Conservation (phyloP, 2,113 vertebrate species). For the Ahaetulla prasina region DNA sequence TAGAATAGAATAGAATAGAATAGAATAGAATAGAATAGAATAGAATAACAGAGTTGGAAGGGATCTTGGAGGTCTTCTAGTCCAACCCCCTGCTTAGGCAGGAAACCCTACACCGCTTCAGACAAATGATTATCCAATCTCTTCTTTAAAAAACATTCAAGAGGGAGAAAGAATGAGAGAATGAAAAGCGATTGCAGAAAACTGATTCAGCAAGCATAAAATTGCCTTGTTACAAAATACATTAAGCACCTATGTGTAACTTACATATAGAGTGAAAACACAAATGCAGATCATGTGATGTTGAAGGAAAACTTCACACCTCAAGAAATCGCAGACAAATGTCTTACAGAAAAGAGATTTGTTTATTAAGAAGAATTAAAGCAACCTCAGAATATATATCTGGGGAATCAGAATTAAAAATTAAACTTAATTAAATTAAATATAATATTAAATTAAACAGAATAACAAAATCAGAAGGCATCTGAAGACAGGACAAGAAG, state of each 20-base stretch:
- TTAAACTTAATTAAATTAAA: background rate
- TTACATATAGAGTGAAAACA: background rate
- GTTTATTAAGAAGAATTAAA: background rate
- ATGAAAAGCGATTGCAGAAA: background rate
- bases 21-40: too few species aligned
- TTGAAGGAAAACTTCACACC: background rate
- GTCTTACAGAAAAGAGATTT: background rate
- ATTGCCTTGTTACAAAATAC: background rate
- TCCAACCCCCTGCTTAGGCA: too few species aligned
- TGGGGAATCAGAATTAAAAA: background rate
- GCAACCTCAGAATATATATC: background rate
- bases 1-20: too few species aligned
- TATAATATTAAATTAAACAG: too few species aligned
- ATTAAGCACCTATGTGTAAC: background rate
- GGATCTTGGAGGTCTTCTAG: too few species aligned
- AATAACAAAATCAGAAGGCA: too few species aligned
- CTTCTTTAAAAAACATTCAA: background rate
- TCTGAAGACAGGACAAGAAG: too few species aligned
- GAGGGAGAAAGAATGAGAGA: background rate
- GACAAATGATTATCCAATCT: too few species aligned
- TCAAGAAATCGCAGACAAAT: background rate
- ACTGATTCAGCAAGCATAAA: background rate
- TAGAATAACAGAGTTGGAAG: too few species aligned
- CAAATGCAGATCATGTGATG: background rate
- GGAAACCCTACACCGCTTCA: too few species aligned